Evolutionary conservation across 2,113 vertebrate species (phyloP).

Genomic region (Myiozetetes cayanensis): DNA sequence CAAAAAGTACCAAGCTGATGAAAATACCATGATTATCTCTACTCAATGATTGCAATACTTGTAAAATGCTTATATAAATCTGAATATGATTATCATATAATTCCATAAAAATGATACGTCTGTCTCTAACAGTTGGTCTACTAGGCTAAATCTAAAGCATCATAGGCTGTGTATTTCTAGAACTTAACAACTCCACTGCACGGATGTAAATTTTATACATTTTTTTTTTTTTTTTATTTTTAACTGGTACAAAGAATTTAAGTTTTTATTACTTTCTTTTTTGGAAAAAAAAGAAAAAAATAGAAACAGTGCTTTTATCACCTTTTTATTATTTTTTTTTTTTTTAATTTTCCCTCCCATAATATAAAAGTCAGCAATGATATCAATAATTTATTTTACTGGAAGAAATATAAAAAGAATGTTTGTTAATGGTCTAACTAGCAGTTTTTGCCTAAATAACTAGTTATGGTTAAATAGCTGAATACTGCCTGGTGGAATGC

Average conservation of each 20-base stretch:
- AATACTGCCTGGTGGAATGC: constrained; percentile 82
- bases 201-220: constrained; percentile 92
- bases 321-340: constrained; percentile 82
- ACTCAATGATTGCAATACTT: constrained; percentile 88
- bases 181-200: constrained; percentile 94
- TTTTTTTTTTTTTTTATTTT: constrained; percentile 79
- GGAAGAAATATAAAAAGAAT: constrained; percentile 96
- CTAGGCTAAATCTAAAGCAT: constrained; percentile 92
- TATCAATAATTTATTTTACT: constrained; percentile 92
- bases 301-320: constrained; percentile 87
- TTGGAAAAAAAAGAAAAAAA: constrained; percentile 89
- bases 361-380: constrained; percentile 96
- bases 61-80: constrained; percentile 93
- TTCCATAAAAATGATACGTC: constrained; percentile 91
- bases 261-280: constrained; percentile 86
- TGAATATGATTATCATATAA: constrained; percentile 85
- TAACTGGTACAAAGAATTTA: constrained; percentile 85
- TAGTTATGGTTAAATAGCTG: constrained; percentile 84
- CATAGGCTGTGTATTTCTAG: constrained; percentile 88
- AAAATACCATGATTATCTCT: constrained; percentile 87
- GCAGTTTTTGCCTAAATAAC: constrained; percentile 81
- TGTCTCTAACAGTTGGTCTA: constrained; percentile 90
- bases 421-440: constrained; percentile 85
- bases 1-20: constrained; percentile 87
- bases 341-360: constrained; percentile 80